Base-by-base conservation (phyloP, 2,888 invertebrate species). In the Xylophagus ater region DNA sequence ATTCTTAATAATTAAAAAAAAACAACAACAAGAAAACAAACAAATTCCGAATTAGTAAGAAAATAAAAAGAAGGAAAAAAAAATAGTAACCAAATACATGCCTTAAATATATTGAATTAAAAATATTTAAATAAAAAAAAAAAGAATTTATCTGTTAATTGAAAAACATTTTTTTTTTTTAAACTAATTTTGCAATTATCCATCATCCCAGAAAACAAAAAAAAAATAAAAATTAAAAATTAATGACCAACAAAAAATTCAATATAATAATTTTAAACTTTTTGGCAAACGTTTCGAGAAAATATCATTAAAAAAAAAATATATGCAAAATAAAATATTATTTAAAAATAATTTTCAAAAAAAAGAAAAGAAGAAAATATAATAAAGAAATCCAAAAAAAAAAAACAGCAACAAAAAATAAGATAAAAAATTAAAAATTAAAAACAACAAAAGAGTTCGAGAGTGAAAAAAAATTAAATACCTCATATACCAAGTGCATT, bases 401-500 rank as follows among this genome's bases (percentile, higher is more conserved):
- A 34, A 35, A 31, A 36, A 28, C 41, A 37, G n/a, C 30, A 41
- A 44, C n/a, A n/a, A n/a, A n/a, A n/a, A n/a, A n/a, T n/a, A n/a
- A n/a, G n/a, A n/a, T n/a, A n/a, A n/a, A n/a, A n/a, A n/a, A n/a
- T 13, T 20, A 32, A 9, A 20, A 14, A 20, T 23, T 5, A 8
- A 34, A 34, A 35, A 28, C 20, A 42, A 33, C 8, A 35, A 33
- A 44, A 43, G 40, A 36, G 43, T 34, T 43, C 41, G 36, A 39
- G 45, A 41, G 41, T 37, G 45, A 35, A 41, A 42, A 40, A 28
- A 44, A 46, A 46, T 41, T 35, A 44, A 48, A 49, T 51, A 51
- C 49, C 50, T 51, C 50, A 51, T 47, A n/a, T n/a, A 44, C 45
- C 38, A 50, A 51, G 50, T 51, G 50, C 50, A 51, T 49, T 49